Base-by-base conservation (phyloP, 2,888 invertebrate genomes). In the Cataglyphis altisquamis region DNA sequence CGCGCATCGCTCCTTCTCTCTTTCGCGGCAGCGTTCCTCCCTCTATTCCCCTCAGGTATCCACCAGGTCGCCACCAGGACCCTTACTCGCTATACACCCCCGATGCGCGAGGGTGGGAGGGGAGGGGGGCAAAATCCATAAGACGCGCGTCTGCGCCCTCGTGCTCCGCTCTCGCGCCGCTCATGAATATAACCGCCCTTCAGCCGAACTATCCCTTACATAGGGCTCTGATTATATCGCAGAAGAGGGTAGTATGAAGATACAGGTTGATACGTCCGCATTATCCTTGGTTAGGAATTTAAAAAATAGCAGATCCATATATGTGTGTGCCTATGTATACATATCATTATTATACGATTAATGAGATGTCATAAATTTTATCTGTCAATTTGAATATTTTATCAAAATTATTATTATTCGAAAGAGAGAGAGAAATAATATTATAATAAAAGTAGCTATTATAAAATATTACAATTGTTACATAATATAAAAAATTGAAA, bases 61-160 rank as follows among this genome's bases (percentile, higher is more conserved):
- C 66, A 25, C 41, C 64, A 21, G 41, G 29, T 36, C 18, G 18
- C 41, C 45, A 52, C 48, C 62, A 52, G 45, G 62, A 83, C 68
- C 52, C 57, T 63, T 52, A 45, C 77, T 32, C 80, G 78, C 8
- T 52, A 78, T 63, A 21, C 84, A 55, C 52, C 52, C n/a, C 72
- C 74, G 70, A 66, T 67, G 68, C 67, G 68, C 63, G 80, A 63
- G 21, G 45, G 29, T 0, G 29, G 29, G 29, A 2, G 2, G 25
- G 25, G 25, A 1, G 25, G 25, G 68, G 75, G 91, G 92, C 93
- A 94, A 94, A 94, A 94, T 94, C 94, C 93, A 94, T 94, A 94
- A 94, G 92, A 89, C 86, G 78, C 91, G 94, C 94, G 94, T 92
- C 93, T 94, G 94, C 94, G 94, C 94, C 72, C 83, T 82, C 48